phyloP scores from a whole-genome alignment of 2,797 vertebrate species.

The Silurus lanzhouensis region DNA sequence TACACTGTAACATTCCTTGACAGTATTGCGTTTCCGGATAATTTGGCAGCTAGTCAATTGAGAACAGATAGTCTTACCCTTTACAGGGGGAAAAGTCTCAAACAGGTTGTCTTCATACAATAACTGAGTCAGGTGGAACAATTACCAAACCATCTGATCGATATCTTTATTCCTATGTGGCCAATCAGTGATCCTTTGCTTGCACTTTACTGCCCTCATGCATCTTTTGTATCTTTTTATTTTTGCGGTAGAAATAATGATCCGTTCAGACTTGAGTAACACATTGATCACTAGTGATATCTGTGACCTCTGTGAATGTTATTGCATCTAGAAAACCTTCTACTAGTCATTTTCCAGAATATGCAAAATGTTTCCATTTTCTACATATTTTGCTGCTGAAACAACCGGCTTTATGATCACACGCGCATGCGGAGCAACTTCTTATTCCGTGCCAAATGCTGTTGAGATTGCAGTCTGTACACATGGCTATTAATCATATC shows the following conservation, averaged over 20 bases:
- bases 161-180: conserved; percentile 9
- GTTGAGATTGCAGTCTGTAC: neutral
- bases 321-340: neutral
- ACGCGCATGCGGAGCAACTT: neutral
- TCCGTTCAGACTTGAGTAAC: neutral
- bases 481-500: neutral
- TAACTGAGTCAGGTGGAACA: neutral
- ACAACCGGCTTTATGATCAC: neutral
- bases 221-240: neutral
- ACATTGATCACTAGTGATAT: conserved; percentile 4
- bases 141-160: neutral
- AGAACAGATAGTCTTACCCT: conserved; percentile 16
- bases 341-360: neutral
- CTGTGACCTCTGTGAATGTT: neutral
- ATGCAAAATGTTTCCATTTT: neutral
- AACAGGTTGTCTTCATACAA: neutral
- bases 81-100: neutral
- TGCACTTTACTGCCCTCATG: neutral
- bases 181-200: neutral
- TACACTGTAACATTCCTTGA: neutral
- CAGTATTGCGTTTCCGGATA: neutral
- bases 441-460: neutral
- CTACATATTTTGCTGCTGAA: neutral
- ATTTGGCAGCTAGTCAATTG: neutral
- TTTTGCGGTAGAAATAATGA: neutral